These are phyloP conservation scores for Achatina immaculata DNA, from an alignment of 1,140 invertebrate genomes.

Conservation along the genomic window DNA sequence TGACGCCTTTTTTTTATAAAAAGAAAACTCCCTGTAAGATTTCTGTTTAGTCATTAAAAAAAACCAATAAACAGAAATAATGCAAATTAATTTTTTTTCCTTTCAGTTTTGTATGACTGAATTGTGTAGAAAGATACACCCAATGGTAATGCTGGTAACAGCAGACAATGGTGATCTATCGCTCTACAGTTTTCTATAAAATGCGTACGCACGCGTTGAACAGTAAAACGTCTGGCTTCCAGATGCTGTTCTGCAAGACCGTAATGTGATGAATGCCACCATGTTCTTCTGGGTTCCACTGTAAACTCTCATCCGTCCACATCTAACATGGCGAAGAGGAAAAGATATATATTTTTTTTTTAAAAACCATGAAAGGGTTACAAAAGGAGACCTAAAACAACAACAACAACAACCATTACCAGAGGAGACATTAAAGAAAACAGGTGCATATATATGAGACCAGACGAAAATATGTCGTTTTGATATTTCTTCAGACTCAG, in stretches of 20 bases:
- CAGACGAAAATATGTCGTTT: background rate
- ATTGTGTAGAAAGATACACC: no score
- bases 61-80: no score
- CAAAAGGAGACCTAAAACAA: background rate
- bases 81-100: no score
- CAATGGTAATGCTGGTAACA: no score
- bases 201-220: background rate
- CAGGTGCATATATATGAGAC: background rate
- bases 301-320: background rate
- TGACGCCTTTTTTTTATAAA: no score
- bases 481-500: background rate
- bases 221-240: background rate
- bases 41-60: no score
- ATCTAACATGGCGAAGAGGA: background rate
- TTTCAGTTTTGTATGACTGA: no score
- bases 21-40: no score
- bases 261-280: background rate
- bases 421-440: background rate
- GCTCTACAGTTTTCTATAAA: no score
- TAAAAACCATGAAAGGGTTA: background rate
- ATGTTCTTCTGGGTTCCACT: conserved; percentile 2
- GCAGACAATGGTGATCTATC: no score
- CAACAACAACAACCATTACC: background rate
- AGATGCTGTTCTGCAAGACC: background rate
- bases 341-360: background rate